phyloP scores from a whole-genome alignment of 2,113 vertebrate species.

The Forbesichthys agassizii region DNA sequence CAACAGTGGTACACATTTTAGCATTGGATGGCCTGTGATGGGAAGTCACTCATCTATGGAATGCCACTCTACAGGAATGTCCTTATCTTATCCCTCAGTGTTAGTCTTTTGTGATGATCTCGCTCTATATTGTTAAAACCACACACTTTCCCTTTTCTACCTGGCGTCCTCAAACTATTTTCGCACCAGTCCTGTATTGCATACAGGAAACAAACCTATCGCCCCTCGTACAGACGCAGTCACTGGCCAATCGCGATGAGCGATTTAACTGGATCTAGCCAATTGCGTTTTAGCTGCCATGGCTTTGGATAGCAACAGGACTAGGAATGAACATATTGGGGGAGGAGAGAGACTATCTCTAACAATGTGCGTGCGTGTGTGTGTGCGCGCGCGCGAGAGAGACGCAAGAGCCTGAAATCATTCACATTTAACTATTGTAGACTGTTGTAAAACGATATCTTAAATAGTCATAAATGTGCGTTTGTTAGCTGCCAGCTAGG shows the following conservation, averaged over 20 bases:
- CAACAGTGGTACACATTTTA: conserved; percentile 71
- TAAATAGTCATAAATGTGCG: too few species aligned
- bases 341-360: not conserved
- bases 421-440: conserved; percentile 38
- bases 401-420: conserved; percentile 40
- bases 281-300: conserved; percentile 72
- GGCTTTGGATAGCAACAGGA: conserved; percentile 83
- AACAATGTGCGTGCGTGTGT: conserved; percentile 32
- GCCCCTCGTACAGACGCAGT: conserved; percentile 63
- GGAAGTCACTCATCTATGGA: conserved; percentile 55
- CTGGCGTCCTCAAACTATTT: conserved; percentile 79
- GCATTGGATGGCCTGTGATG: conserved; percentile 53
- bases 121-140: conserved; percentile 14
- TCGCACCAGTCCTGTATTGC: conserved; percentile 76
- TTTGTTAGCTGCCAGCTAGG: not conserved
- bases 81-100: conserved; percentile 23
- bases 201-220: conserved; percentile 59
- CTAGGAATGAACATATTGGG: conserved; percentile 31
- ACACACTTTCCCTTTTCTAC: conserved; percentile 64
- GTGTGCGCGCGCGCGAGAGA: conserved; percentile 59
- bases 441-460: not conserved
- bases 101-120: conserved; percentile 18
- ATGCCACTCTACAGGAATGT: conserved; percentile 57
- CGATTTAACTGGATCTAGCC: conserved; percentile 55
- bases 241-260: conserved; percentile 61